phyloP scores from a whole-genome alignment of 2,113 vertebrate genomes.

The Gnathonemus longibarbis region DNA sequence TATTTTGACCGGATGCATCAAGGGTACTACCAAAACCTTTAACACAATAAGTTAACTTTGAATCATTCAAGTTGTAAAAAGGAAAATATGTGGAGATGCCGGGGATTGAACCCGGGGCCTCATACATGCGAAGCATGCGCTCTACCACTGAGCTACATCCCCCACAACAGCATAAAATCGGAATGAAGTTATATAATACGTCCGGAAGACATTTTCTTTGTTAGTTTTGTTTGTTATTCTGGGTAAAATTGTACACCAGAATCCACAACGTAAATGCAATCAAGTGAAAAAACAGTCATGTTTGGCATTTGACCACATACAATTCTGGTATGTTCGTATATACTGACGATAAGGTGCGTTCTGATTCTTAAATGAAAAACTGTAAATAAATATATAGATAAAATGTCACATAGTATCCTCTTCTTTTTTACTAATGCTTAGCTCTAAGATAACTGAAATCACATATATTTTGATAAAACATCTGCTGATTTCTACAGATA shows the following conservation, averaged over 20 bases:
- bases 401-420: not conserved
- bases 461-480: not conserved
- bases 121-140: conserved; percentile 76
- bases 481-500: not conserved
- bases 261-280: not conserved
- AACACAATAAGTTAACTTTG: not conserved
- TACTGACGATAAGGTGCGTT: not conserved
- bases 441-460: not conserved
- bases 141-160: conserved; percentile 81
- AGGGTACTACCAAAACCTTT: not conserved
- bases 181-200: not conserved
- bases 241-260: not conserved
- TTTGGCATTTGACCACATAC: not conserved
- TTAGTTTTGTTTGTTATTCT: not conserved
- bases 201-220: not conserved
- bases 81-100: conserved; percentile 60
- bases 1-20: not conserved
- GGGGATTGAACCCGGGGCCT: conserved; percentile 76
- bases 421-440: not conserved
- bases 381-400: not conserved
- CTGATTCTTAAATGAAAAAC: not conserved
- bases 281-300: not conserved
- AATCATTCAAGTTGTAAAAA: not conserved
- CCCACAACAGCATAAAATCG: conserved; percentile 16
- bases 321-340: not conserved